phyloP scores from a whole-genome alignment of 2,797 vertebrate species.

The Eleutherodactylus coqui region DNA sequence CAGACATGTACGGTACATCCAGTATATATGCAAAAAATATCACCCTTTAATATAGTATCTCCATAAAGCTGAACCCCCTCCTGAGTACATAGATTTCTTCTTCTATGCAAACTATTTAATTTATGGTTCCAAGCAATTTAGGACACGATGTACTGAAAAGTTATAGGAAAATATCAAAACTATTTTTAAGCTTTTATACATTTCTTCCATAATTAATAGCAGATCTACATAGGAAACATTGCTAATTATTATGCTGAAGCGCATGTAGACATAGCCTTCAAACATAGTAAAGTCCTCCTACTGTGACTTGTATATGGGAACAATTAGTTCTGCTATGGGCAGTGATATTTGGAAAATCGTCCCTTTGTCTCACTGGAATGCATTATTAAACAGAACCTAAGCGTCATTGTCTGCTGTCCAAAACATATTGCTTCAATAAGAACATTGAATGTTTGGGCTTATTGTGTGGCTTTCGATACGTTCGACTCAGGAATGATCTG shows the following conservation, averaged over 20 bases:
- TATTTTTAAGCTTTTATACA: neutral
- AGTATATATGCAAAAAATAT: neutral
- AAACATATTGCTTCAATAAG: constrained; percentile 49
- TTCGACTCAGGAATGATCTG: neutral
- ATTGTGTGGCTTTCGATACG: neutral
- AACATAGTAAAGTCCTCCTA: neutral
- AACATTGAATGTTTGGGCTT: neutral
- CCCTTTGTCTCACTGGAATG: constrained; percentile 52
- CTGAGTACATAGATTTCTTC: neutral
- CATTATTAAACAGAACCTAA: constrained; percentile 42
- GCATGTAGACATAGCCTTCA: constrained; percentile 10
- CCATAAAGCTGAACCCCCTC: neutral
- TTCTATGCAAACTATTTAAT: neutral
- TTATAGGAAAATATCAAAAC: neutral
- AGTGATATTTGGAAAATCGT: constrained; percentile 43
- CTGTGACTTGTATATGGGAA: constrained; percentile 47
- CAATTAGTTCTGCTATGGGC: constrained; percentile 48
- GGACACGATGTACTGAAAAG: constrained; percentile 21
- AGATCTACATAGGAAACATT: constrained; percentile 14
- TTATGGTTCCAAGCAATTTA: neutral
- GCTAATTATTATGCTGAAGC: constrained; percentile 17
- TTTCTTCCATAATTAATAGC: constrained; percentile 1
- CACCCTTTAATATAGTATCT: neutral
- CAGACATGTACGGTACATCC: neutral
- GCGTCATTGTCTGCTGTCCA: constrained; percentile 34